Percentiles rank a stretch among this genome's conserved stretches.
phyloP scores from a whole-genome alignment of 1,140 invertebrate genomes.

The Papilio xuthus region DNA sequence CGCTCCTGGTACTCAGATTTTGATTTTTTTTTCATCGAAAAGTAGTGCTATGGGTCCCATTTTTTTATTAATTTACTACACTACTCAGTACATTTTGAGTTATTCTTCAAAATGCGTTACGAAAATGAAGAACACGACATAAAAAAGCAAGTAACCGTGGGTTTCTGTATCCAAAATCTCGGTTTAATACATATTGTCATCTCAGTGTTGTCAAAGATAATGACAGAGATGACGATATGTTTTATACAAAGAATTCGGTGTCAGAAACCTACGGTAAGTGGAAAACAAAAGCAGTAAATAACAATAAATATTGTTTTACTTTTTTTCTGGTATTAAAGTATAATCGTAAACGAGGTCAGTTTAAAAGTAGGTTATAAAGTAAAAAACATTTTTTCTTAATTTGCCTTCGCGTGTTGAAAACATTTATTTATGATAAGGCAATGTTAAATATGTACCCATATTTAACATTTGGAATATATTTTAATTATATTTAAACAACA shows the following conservation, averaged over 20 bases:
- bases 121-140: too few relatives aligned
- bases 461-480: background rate
- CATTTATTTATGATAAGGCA: conserved; percentile 26
- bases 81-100: too few relatives aligned
- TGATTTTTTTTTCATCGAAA: too few relatives aligned
- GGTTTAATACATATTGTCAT: too few relatives aligned
- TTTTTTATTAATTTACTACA: too few relatives aligned
- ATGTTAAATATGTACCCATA: background rate
- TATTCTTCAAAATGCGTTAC: too few relatives aligned
- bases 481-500: background rate
- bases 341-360: background rate
- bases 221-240: background rate
- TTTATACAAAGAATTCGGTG: too few relatives aligned
- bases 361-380: conserved; percentile 5
- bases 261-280: background rate
- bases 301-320: background rate
- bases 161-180: too few relatives aligned
- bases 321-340: background rate
- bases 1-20: too few relatives aligned
- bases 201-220: too few relatives aligned
- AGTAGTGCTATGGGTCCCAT: too few relatives aligned
- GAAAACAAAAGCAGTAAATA: background rate
- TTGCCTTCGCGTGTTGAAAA: conserved; percentile 23
- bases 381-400: conserved; percentile 33
- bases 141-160: too few relatives aligned